Evolutionary conservation across 2,797 vertebrate species (phyloP).

Genomic region (Botia almorhae): DNA sequence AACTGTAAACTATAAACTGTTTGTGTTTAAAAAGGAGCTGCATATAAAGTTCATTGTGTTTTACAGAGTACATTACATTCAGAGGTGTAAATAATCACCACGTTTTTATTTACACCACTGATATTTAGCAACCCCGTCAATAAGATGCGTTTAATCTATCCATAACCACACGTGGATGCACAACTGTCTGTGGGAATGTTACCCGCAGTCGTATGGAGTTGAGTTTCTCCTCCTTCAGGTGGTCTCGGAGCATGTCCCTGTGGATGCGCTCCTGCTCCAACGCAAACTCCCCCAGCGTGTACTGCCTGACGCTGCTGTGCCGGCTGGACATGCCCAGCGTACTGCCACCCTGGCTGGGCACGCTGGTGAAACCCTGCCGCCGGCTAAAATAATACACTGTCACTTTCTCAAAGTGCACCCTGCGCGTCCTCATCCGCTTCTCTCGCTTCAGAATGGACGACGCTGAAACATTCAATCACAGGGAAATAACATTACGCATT

Average conservation of each 20-base stretch:
- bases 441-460: constrained; percentile 95
- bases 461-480: constrained; percentile 74
- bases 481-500: not conserved
- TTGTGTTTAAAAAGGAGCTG: too few species aligned
- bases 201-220: constrained; percentile 96
- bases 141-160: not conserved
- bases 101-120: not conserved
- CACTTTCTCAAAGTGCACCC: constrained; percentile 97
- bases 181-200: not conserved
- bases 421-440: constrained; percentile 92
- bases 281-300: constrained; percentile 95
- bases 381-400: constrained; percentile 98
- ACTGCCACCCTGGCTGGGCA: constrained; percentile 98
- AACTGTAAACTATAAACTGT: too few species aligned
- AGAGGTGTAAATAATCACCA: not conserved
- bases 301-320: constrained; percentile 93
- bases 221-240: constrained; percentile 96
- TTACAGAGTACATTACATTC: too few species aligned
- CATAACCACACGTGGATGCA: not conserved
- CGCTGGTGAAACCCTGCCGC: constrained; percentile 97
- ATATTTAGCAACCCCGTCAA: not conserved
- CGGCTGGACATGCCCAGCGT: constrained; percentile 97
- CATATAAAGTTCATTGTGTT: too few species aligned
- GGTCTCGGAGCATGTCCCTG: constrained; percentile 93
- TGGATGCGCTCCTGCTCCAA: constrained; percentile 94